Percentiles rank a stretch among this genome's conserved stretches.
These are phyloP conservation scores for Erythrocebus patas DNA, from an alignment of 2,113 vertebrate species.

Conservation along the genomic window DNA sequence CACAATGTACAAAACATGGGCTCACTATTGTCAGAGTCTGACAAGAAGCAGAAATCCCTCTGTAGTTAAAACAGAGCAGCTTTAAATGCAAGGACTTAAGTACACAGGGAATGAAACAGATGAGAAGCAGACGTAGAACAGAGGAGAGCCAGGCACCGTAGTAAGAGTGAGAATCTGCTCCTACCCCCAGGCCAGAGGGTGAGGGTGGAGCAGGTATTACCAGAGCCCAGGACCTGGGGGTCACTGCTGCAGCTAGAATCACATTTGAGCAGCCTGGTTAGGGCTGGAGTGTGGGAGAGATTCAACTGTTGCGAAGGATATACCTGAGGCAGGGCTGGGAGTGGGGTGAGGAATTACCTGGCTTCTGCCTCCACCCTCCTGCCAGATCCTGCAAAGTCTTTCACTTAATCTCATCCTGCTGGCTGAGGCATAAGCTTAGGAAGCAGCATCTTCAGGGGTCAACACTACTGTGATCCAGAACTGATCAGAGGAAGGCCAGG, in stretches of 20 bases:
- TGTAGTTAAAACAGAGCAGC: background rate
- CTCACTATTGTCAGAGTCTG: background rate
- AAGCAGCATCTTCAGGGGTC: background rate
- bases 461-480: background rate
- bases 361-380: background rate
- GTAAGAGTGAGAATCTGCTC: background rate
- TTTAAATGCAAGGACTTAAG: background rate
- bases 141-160: background rate
- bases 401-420: background rate
- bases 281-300: background rate
- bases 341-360: background rate
- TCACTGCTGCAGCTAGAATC: background rate
- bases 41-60: background rate
- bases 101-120: background rate
- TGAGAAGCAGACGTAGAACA: background rate
- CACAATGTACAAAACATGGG: background rate
- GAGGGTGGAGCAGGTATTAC: background rate
- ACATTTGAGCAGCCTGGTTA: background rate
- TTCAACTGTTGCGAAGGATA: background rate
- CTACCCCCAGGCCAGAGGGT: background rate
- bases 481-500: background rate
- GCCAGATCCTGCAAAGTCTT: background rate
- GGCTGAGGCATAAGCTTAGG: background rate
- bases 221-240: background rate
- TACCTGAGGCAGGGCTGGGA: background rate